phyloP scores from a whole-genome alignment of 2,113 vertebrate genomes.

The Rhodinocichla rosea region DNA sequence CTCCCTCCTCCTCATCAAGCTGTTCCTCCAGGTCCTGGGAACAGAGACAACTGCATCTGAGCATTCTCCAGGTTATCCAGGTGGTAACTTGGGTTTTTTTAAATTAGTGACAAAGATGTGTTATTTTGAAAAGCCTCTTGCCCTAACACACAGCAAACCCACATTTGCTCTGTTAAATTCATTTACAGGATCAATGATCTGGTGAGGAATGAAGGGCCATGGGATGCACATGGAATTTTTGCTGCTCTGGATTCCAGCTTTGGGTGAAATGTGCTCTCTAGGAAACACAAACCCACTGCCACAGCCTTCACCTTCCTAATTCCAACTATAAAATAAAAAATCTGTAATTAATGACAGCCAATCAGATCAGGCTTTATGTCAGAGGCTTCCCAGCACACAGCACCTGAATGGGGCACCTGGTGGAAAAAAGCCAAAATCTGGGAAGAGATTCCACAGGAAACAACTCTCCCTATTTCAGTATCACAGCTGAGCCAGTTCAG shows the following conservation, averaged over 20 bases:
- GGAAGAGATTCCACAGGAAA: not conserved
- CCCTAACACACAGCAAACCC: not conserved
- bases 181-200: not conserved
- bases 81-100: not conserved
- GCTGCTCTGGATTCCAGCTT: not conserved
- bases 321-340: not conserved
- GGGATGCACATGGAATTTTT: not conserved
- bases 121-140: not conserved
- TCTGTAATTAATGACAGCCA: not conserved
- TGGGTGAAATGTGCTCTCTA: not conserved
- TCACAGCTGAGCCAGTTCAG: not conserved
- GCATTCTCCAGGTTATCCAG: not conserved
- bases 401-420: not conserved
- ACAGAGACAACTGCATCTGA: not conserved
- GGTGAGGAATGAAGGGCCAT: not conserved
- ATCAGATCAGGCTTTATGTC: not conserved
- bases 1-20: conserved; percentile 95
- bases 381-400: not conserved
- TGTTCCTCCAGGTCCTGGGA: conserved; percentile 94
- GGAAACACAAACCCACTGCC: not conserved
- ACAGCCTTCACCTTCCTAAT: not conserved
- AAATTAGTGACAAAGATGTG: not conserved
- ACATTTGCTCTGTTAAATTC: not conserved
- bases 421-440: not conserved
- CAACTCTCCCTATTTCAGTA: not conserved